Evolutionary conservation across 2,113 vertebrate genomes (phyloP).

Genomic region (Amphilophus citrinellus): DNA sequence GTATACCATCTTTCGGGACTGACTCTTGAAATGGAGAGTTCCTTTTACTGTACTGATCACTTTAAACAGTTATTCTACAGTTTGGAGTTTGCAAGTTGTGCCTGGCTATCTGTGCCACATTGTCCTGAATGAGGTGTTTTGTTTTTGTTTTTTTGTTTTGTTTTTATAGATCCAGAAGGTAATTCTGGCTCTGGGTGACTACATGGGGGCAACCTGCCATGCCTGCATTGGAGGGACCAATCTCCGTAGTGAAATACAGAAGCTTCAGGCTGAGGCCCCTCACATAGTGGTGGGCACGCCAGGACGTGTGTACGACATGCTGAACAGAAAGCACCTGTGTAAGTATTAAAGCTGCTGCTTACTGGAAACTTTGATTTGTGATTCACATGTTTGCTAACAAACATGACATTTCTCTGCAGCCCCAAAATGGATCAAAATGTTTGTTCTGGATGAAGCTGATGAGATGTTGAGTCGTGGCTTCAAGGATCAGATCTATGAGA

Average conservation of each 20-base stretch:
- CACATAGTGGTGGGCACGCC: constrained; percentile 80
- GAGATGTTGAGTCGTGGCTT: constrained; percentile 99
- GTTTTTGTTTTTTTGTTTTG: neutral
- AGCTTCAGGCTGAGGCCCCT: constrained; percentile 68
- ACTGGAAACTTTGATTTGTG: neutral
- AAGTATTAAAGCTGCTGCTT: constrained; percentile 10
- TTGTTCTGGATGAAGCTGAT: constrained; percentile 98
- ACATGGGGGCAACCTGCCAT: constrained; percentile 77
- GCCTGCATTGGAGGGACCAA: constrained; percentile 77
- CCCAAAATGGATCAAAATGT: constrained; percentile 98
- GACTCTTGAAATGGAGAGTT: constrained; percentile 76
- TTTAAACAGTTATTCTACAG: constrained; percentile 23
- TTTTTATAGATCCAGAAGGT: constrained; percentile 76
- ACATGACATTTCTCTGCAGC: constrained; percentile 71
- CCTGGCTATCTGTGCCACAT: neutral
- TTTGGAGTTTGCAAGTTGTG: neutral
- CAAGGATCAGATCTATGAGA: constrained; percentile 99
- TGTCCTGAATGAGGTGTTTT: neutral
- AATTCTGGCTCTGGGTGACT: constrained; percentile 77
- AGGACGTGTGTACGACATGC: constrained; percentile 76
- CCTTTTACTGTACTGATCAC: constrained; percentile 75
- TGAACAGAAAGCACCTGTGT: constrained; percentile 73
- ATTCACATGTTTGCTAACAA: neutral
- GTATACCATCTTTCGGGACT: constrained; percentile 86
- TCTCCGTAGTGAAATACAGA: constrained; percentile 73